Percentiles rank a stretch among this genome's conserved stretches.
These are phyloP conservation scores for Remorina albescens DNA, from an alignment of 2,797 vertebrate species.

Conservation along the genomic window DNA sequence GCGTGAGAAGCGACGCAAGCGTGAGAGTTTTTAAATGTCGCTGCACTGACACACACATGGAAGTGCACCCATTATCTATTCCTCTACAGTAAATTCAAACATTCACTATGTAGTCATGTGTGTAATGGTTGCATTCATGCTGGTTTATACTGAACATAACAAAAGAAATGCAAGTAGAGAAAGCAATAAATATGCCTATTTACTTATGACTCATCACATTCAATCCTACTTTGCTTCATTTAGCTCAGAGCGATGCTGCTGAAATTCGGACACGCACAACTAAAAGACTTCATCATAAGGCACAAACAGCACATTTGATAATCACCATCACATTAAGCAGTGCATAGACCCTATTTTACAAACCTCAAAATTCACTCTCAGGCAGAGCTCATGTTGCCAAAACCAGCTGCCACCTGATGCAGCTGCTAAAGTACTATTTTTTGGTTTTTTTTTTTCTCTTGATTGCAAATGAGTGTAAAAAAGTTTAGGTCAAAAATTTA, in stretches of 20 bases:
- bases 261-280: background rate
- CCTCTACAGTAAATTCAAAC: background rate
- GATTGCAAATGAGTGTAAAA: too few species aligned
- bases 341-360: too few species aligned
- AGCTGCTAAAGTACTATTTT: background rate
- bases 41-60: slow-evolving; percentile 1
- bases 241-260: background rate
- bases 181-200: background rate
- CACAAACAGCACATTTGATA: background rate
- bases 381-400: background rate
- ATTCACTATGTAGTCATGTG: too few species aligned
- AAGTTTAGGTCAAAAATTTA: too few species aligned
- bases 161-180: background rate
- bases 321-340: background rate
- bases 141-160: too few species aligned
- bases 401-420: background rate
- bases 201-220: background rate
- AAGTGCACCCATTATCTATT: background rate
- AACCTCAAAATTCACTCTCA: too few species aligned
- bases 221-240: background rate
- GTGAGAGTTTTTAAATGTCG: slow-evolving; percentile 44
- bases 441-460: background rate
- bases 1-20: slow-evolving; percentile 16
- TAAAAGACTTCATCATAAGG: background rate
- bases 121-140: too few species aligned